Conservation (phyloP, 2,797 vertebrate genomes). For the Orestias chungarensis region DNA sequence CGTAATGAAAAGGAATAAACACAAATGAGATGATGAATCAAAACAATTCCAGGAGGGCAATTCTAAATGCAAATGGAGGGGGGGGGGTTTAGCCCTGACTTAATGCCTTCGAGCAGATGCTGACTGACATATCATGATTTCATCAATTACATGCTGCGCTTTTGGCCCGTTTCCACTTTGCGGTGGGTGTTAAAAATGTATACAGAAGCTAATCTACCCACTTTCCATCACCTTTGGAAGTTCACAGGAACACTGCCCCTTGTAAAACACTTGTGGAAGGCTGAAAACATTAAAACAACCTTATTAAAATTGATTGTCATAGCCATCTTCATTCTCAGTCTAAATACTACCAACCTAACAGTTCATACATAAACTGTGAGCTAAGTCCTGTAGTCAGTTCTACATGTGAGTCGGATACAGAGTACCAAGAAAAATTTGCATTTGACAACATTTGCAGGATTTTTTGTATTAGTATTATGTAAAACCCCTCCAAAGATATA, state of each 20-base stretch:
- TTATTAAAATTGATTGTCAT: slow-evolving; percentile 54
- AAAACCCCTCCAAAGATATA: slow-evolving; percentile 23
- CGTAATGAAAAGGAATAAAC: slow-evolving; percentile 47
- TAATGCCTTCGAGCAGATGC: background rate
- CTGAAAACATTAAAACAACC: slow-evolving; percentile 45
- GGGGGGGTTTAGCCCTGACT: slow-evolving; percentile 14
- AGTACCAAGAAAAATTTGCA: background rate
- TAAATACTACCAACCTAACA: slow-evolving; percentile 23
- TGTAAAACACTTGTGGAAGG: slow-evolving; percentile 32
- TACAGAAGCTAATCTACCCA: too few species aligned
- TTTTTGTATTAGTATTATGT: too few species aligned
- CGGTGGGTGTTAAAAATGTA: background rate
- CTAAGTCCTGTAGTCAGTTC: slow-evolving; percentile 18
- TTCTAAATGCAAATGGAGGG: slow-evolving; percentile 33
- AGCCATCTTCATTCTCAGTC: slow-evolving; percentile 29
- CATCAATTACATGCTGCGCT: background rate
- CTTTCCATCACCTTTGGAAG: slow-evolving; percentile 31
- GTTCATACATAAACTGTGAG: slow-evolving; percentile 10
- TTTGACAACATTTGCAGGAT: too few species aligned
- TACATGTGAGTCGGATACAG: background rate
- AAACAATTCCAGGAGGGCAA: slow-evolving; percentile 30
- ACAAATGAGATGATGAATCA: slow-evolving; percentile 50
- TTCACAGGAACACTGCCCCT: slow-evolving; percentile 32
- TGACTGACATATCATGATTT: slow-evolving; percentile 4
- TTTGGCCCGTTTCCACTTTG: background rate